Evolutionary conservation across 2,888 invertebrate genomes (phyloP).

Genomic region (Alloplasta piceator): DNA sequence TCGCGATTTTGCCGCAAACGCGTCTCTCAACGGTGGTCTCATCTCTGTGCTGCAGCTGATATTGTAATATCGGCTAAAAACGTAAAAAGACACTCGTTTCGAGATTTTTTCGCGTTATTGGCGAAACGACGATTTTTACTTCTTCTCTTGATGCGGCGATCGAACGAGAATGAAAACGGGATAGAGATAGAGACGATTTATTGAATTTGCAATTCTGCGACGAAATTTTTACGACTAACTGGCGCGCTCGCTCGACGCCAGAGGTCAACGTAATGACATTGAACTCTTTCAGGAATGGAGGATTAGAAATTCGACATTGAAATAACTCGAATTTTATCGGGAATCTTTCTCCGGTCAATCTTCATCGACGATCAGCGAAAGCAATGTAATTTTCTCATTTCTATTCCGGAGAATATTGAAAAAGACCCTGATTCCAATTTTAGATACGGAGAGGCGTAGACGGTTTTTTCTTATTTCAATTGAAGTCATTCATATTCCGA

Average conservation of each 20-base stretch:
- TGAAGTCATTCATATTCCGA: too few species aligned
- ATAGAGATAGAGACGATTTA: not conserved
- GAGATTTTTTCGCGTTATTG: not conserved
- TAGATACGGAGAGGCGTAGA: not conserved
- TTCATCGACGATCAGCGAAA: not conserved
- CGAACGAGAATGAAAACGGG: too few species aligned
- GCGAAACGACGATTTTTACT: not conserved
- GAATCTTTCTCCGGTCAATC: not conserved
- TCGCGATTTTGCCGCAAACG: not conserved
- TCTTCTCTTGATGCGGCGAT: not conserved
- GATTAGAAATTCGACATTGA: constrained; percentile 27
- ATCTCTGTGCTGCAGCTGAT: too few species aligned
- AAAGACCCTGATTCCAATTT: not conserved
- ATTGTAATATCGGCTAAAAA: not conserved
- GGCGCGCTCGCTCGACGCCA: not conserved
- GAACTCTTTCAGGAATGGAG: constrained; percentile 29
- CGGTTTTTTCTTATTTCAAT: not conserved
- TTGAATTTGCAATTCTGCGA: not conserved
- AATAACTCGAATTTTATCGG: constrained; percentile 1
- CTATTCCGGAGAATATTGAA: not conserved
- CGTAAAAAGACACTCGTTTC: not conserved
- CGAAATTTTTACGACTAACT: constrained; percentile 8
- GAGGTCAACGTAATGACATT: constrained; percentile 41
- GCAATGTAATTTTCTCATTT: not conserved
- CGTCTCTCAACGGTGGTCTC: too few species aligned